These are phyloP conservation scores for Anhinga anhinga DNA, from an alignment of 2,113 vertebrate species.

Conservation along the genomic window DNA sequence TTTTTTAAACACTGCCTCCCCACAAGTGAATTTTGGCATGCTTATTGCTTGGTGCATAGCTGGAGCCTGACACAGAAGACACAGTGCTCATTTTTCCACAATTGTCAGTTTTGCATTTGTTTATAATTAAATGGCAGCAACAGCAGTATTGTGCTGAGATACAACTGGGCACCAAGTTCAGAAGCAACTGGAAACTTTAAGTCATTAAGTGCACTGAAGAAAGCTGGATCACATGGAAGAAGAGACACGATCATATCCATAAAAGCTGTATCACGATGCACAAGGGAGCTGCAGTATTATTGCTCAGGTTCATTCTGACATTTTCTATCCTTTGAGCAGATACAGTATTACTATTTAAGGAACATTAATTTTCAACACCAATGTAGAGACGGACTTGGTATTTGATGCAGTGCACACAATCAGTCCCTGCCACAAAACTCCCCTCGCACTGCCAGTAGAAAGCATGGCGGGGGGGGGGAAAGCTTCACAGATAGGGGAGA, in stretches of 20 bases:
- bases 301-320: neutral
- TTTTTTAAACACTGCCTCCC: neutral
- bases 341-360: neutral
- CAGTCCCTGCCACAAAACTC: neutral
- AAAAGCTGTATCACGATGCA: neutral
- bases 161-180: conserved; percentile 19
- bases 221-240: neutral
- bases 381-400: neutral
- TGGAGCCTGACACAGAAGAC: conserved; percentile 14
- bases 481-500: neutral
- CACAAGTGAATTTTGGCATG: neutral
- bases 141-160: conserved; percentile 40
- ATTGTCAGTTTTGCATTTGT: conserved; percentile 41
- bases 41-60: conserved; percentile 15
- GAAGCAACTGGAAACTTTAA: conserved; percentile 53
- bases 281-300: neutral
- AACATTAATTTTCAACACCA: neutral
- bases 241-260: neutral
- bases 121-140: conserved; percentile 47
- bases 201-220: conserved; percentile 10
- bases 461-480: neutral
- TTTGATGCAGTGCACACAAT: neutral
- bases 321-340: neutral
- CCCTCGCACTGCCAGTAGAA: neutral
- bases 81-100: neutral